A percentile compares a stretch with the other conserved stretches of the same genome.
Evolutionary conservation across 2,888 invertebrate species (phyloP).

Genomic region (Bugula neritina): DNA sequence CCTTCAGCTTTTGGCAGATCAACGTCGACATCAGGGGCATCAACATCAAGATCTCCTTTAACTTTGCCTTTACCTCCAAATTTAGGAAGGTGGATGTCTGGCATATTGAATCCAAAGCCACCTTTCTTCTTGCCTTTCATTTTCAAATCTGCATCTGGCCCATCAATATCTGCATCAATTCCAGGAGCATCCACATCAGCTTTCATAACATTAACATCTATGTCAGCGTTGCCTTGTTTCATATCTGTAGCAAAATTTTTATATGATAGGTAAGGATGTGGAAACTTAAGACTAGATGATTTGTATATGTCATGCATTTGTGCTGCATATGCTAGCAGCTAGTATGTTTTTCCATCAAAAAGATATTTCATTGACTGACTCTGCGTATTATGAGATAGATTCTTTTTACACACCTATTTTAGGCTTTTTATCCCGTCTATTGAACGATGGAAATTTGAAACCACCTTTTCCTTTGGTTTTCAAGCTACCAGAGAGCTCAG

Average conservation of each 20-base stretch:
- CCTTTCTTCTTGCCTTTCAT: background rate
- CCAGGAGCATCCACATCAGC: background rate
- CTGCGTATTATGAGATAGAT: too few species aligned
- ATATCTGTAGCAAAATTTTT: too few species aligned
- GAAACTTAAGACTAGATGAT: too few species aligned
- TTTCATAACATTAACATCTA: background rate
- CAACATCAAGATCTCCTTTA: too few species aligned
- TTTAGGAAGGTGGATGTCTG: conserved; percentile 16
- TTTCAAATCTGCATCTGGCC: conserved; percentile 8
- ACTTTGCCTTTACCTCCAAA: conserved; percentile 27
- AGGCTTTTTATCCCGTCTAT: conserved; percentile 16
- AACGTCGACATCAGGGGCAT: conserved; percentile 25
- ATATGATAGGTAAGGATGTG: too few species aligned
- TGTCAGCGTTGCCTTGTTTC: background rate
- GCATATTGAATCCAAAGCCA: conserved; percentile 12
- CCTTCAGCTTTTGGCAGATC: background rate
- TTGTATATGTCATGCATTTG: too few species aligned
- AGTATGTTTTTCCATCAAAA: too few species aligned
- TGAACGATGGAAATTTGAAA: conserved; percentile 21
- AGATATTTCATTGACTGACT: too few species aligned
- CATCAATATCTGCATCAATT: conserved; percentile 3
- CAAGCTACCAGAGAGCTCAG: background rate
- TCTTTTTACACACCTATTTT: conserved; percentile 21
- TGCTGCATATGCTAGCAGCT: too few species aligned
- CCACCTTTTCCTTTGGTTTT: conserved; percentile 22